Percentiles rank a stretch among this genome's conserved stretches.
Evolutionary conservation across 2,113 vertebrate species (phyloP).

Genomic region (Glareola pratincola): DNA sequence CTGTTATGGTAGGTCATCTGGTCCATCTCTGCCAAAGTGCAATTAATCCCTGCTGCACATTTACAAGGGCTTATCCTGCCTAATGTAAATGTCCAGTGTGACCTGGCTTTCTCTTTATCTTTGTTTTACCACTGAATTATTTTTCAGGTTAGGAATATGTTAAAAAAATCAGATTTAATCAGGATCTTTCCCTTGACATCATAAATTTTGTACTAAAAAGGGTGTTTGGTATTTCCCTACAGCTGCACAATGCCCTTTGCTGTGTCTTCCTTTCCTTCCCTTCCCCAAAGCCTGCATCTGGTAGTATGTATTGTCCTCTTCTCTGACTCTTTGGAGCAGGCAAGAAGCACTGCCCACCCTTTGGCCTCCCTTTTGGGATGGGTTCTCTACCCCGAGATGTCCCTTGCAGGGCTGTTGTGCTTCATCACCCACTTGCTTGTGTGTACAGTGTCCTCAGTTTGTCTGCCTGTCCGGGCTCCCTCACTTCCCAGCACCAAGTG

Average conservation of each 20-base stretch:
- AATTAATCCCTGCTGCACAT: not conserved
- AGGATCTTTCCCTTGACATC: not conserved
- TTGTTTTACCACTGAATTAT: not conserved
- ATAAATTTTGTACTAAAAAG: not conserved
- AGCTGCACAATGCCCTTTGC: not conserved
- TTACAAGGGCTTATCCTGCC: not conserved
- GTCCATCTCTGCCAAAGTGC: not conserved
- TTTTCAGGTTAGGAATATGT: not conserved
- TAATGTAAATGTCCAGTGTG: not conserved
- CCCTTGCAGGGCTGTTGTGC: not conserved
- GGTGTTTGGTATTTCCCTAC: not conserved
- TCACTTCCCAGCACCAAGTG: rapidly evolving
- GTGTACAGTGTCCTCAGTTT: not conserved
- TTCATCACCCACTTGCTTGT: not conserved
- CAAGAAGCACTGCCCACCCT: not conserved
- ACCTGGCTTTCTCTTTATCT: not conserved
- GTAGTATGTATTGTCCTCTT: not conserved
- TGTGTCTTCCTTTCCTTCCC: not conserved
- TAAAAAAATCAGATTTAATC: not conserved
- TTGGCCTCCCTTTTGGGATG: not conserved
- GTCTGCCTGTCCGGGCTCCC: not conserved
- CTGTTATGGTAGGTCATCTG: not conserved
- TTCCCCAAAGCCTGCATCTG: not conserved
- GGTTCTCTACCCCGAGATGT: rapidly evolving
- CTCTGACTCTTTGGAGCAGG: not conserved